Percentiles rank a stretch among this genome's conserved stretches.
Evolutionary conservation across 2,797 vertebrate species (phyloP).

Genomic region (Coregonus sp.): DNA sequence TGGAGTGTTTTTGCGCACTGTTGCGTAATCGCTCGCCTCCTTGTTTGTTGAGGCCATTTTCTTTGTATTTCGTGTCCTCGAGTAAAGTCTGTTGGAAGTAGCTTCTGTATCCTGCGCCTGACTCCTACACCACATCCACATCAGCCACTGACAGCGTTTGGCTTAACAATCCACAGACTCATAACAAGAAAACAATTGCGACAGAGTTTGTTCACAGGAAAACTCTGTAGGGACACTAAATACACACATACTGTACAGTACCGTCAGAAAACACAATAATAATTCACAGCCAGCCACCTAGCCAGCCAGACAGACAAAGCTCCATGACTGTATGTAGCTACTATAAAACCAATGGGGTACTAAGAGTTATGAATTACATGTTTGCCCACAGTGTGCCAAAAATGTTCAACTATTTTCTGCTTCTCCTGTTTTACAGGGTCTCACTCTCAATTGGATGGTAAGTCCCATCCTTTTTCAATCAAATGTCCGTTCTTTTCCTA

Average conservation of each 20-base stretch:
- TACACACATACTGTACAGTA: neutral
- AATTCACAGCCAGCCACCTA: no score
- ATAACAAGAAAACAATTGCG: neutral
- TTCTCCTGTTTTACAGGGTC: conserved; percentile 41
- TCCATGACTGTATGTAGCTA: neutral
- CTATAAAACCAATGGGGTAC: neutral
- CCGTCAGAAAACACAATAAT: neutral
- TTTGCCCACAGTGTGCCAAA: neutral
- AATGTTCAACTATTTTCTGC: neutral
- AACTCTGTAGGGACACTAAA: neutral
- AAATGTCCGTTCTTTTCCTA: neutral
- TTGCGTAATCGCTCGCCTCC: no score
- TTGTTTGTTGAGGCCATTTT: no score
- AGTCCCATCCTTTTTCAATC: conserved; percentile 23
- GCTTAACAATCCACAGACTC: neutral
- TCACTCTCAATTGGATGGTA: conserved; percentile 43
- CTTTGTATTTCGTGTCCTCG: no score
- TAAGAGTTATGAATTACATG: neutral
- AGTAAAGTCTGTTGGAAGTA: no score
- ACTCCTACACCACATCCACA: no score
- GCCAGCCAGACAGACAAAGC: neutral
- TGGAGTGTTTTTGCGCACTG: no score
- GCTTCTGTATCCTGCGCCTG: no score
- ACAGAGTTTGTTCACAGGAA: neutral
- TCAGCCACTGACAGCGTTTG: no score